phyloP scores from a whole-genome alignment of 2,113 vertebrate species.

The Lagopus leucura region DNA sequence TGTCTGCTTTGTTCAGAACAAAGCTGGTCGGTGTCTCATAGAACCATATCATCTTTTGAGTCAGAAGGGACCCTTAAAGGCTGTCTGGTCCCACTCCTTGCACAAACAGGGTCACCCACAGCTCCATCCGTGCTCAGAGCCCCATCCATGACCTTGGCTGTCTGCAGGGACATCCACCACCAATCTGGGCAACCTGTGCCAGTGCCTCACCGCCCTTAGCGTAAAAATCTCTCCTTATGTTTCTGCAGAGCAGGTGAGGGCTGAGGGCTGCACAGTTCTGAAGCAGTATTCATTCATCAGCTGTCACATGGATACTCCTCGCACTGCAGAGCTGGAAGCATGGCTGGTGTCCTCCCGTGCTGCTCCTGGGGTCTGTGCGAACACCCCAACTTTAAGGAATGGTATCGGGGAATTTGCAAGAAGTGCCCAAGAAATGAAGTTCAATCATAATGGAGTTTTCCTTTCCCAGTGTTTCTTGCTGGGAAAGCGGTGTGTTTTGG shows the following conservation, averaged over 20 bases:
- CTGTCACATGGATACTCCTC: fast-evolving
- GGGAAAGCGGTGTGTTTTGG: neutral
- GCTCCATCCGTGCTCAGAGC: no score
- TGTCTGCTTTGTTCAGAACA: neutral
- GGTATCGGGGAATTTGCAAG: neutral
- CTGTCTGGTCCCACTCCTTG: no score
- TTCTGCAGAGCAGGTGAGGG: neutral
- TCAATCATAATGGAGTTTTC: fast-evolving
- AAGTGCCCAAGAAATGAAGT: neutral
- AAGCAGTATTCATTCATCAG: neutral
- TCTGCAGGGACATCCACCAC: no score
- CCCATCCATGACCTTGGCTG: no score
- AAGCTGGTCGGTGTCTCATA: neutral
- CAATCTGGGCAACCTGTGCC: no score
- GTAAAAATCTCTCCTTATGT: no score
- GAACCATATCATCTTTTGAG: no score
- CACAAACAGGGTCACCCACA: no score
- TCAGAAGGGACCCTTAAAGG: no score
- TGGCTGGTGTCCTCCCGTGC: neutral
- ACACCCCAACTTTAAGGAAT: fast-evolving
- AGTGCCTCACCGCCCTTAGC: no score
- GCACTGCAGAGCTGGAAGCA: fast-evolving
- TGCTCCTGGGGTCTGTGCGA: neutral
- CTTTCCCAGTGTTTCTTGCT: fast-evolving
- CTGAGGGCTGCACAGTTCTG: neutral